Evolutionary conservation across 1,140 invertebrate species (phyloP).

Genomic region (Drosophila nigrodunni): DNA sequence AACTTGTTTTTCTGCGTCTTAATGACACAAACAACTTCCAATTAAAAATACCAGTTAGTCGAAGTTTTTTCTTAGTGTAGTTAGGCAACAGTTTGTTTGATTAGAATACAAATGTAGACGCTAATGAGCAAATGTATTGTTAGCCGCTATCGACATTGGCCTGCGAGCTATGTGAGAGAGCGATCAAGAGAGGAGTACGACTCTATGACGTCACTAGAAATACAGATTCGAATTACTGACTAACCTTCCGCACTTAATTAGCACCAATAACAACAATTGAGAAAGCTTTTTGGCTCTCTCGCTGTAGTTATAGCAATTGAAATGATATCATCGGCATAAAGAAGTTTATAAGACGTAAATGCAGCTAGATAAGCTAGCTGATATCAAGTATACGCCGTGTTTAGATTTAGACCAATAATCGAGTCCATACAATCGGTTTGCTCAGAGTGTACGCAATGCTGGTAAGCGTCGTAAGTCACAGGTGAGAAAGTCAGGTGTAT

Average conservation of each 20-base stretch:
- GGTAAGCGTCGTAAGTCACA: conserved; percentile 62
- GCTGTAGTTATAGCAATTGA: neutral
- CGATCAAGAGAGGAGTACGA: neutral
- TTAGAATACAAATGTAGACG: conserved; percentile 27
- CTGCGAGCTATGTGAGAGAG: conserved; percentile 5
- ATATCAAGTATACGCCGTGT: conserved; percentile 31
- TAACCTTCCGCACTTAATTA: conserved; percentile 43
- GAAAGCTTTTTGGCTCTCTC: conserved; percentile 30
- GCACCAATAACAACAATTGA: conserved; percentile 33
- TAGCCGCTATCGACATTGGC: conserved; percentile 9
- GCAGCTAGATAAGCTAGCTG: conserved; percentile 26
- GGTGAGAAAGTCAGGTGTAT: conserved; percentile 34
- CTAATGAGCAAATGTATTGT: conserved; percentile 39
- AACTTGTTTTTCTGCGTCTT: no score
- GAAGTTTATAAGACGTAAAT: neutral
- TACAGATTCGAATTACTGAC: conserved; percentile 5
- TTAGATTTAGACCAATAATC: conserved; percentile 10
- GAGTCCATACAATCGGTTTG: conserved; percentile 5
- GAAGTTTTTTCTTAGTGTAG: conserved; percentile 12
- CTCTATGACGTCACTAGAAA: conserved; percentile 22
- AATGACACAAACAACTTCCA: neutral
- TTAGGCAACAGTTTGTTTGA: conserved; percentile 19
- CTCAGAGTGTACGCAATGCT: conserved; percentile 41
- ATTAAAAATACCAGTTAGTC: neutral
- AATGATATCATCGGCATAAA: conserved; percentile 48